phyloP scores from a whole-genome alignment of 2,888 invertebrate species.

The Epinotia demarniana region DNA sequence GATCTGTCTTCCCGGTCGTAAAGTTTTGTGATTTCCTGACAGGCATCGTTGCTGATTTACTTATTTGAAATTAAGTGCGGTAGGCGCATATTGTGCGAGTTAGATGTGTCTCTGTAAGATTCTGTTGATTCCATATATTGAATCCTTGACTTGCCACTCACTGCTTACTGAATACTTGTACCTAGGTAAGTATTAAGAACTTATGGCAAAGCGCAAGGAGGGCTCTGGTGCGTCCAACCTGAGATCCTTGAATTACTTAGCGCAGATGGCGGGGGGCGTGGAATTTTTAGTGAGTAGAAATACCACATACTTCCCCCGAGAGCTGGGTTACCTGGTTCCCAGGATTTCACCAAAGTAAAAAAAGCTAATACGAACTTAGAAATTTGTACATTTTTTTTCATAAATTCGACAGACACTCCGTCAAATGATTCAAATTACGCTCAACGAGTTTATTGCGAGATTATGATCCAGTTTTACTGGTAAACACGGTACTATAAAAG shows the following conservation, averaged over 20 bases:
- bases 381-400: background rate
- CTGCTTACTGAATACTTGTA: background rate
- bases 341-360: too few relatives aligned
- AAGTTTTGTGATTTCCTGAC: background rate
- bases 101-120: too few relatives aligned
- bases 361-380: background rate
- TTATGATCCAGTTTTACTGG: constrained; percentile 31
- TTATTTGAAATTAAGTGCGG: background rate
- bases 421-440: background rate
- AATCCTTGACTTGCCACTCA: background rate
- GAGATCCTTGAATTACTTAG: too few relatives aligned
- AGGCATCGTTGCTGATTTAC: background rate
- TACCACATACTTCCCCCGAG: too few relatives aligned
- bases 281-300: too few relatives aligned
- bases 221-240: too few relatives aligned
- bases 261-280: too few relatives aligned
- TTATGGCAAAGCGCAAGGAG: too few relatives aligned
- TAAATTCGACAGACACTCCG: background rate
- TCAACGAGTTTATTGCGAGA: constrained; percentile 21
- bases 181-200: too few relatives aligned
- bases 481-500: constrained; percentile 27
- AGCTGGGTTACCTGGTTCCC: too few relatives aligned
- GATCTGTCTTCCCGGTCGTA: background rate
- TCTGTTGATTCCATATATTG: background rate
- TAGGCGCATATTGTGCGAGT: background rate